Conservation (phyloP, 2,797 vertebrate species). For the Schizothorax lantsangensis region DNA sequence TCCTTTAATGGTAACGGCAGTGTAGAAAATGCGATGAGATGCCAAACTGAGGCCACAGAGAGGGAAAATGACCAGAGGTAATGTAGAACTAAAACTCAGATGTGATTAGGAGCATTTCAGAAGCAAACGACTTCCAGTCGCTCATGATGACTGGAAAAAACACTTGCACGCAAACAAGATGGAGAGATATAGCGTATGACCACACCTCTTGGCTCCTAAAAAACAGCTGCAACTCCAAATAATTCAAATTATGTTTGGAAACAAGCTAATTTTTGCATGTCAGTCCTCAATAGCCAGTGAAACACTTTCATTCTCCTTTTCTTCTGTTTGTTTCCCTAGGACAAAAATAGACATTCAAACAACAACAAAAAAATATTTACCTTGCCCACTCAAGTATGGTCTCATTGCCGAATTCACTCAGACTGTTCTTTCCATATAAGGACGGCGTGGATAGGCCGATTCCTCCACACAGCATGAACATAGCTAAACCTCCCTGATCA, state of each 20-base stretch:
- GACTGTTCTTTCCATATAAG: constrained; percentile 51
- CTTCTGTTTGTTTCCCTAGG: background rate
- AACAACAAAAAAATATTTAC: background rate
- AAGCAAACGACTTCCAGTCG: background rate
- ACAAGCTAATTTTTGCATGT: background rate
- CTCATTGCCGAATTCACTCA: constrained; percentile 23
- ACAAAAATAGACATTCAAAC: background rate
- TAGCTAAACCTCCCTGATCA: constrained; percentile 25
- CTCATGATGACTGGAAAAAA: background rate
- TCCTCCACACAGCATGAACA: constrained; percentile 2
- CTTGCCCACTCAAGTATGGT: background rate
- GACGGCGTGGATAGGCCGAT: constrained; percentile 34
- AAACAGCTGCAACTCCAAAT: background rate
- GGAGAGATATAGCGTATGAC: background rate
- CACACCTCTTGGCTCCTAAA: background rate
- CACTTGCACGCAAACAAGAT: background rate
- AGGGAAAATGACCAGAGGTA: constrained; percentile 31
- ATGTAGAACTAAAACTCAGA: constrained; percentile 7
- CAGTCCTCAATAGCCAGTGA: background rate
- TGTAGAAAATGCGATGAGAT: constrained; percentile 7
- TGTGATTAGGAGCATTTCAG: constrained; percentile 31
- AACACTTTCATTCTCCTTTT: background rate
- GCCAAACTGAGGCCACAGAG: constrained; percentile 18
- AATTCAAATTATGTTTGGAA: background rate
- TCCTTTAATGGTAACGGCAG: constrained; percentile 37